phyloP scores from a whole-genome alignment of 2,797 vertebrate species.

The Meriones psammophilus region DNA sequence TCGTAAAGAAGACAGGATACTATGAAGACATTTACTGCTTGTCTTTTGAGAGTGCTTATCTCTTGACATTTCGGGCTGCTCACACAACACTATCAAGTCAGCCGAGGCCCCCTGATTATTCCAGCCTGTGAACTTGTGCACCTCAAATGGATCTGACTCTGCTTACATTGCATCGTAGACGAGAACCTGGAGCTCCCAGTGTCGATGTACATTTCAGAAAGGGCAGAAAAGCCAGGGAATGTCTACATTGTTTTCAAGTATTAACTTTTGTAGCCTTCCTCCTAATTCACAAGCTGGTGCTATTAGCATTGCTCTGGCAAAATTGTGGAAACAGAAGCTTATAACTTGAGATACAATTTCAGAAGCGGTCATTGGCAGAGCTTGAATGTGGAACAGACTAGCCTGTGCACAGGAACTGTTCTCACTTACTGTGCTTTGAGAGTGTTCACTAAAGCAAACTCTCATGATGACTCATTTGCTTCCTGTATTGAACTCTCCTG shows the following conservation, averaged over 20 bases:
- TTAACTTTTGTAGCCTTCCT: background rate
- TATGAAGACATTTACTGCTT: background rate
- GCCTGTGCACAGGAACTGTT: background rate
- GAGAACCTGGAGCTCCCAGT: background rate
- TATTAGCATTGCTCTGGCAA: background rate
- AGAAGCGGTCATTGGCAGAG: background rate
- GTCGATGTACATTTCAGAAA: background rate
- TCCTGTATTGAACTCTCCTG: background rate
- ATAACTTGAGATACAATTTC: background rate
- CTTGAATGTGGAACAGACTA: background rate
- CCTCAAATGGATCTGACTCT: background rate
- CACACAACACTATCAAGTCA: background rate
- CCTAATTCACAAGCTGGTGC: background rate
- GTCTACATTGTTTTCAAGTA: background rate
- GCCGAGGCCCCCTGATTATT: background rate
- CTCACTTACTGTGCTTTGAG: background rate
- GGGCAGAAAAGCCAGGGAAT: background rate
- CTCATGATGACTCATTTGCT: background rate
- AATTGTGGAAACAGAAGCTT: background rate
- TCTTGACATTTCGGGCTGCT: conserved; percentile 27
- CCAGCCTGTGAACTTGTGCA: too few species aligned
- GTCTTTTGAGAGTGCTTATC: background rate
- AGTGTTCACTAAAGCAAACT: background rate
- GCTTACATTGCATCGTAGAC: background rate
- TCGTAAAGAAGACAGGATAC: background rate